Base-by-base conservation (phyloP, 2,888 invertebrate genomes). In the Mylabris sibirica region DNA sequence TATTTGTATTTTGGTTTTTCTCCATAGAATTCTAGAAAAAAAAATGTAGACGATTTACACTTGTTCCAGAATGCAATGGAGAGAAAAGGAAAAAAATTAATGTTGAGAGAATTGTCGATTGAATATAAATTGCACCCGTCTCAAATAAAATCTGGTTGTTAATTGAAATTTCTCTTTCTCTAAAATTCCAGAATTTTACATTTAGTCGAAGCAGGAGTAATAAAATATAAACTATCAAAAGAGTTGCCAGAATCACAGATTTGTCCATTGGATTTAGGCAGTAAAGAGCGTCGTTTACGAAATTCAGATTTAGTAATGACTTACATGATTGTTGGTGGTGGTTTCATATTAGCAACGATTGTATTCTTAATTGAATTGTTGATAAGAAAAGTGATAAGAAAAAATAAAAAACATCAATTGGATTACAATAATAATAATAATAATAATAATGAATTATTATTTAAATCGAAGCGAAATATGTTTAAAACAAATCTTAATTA, bases 251-350 rank as follows among this genome's bases (percentile, higher is more conserved):
- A 90, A 73, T 91, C 93, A 0, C 90, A 90, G 80, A 93, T 95
- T 60, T 96, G 96, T 75, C 95, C 95, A 0, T 87, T 94, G 64
- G 90, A 95, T 83, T 85, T 95, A 74, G 93, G 92, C 74, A 93
- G 92, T 67, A 93, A 91, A 53, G 95, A 95, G 78, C 87, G 95
- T 0, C 91, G 91, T 79, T 85, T 96, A 8, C 85, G 90, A 72
- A 93, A 94, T 80, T 88, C 90, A 3, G 95, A 96, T 82, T 87
- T 96, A 0, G 83, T 89, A 76, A 91, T 94, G 87, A 95, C 95
- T 0, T 96, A 95, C 78, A 86, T 91, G 74, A 91, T 95, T 1
- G 92, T 94, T 81, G 85, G 89, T 1, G 85, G 88, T 0, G 95
- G 95, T 0, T 89, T 94, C 65, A 85, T 87, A 0, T 87, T 92